Evolutionary conservation across 2,797 vertebrate genomes (phyloP), one percentile per base, ranked within the genome.

Genomic region (Hypotaenidia philippensis): DNA sequence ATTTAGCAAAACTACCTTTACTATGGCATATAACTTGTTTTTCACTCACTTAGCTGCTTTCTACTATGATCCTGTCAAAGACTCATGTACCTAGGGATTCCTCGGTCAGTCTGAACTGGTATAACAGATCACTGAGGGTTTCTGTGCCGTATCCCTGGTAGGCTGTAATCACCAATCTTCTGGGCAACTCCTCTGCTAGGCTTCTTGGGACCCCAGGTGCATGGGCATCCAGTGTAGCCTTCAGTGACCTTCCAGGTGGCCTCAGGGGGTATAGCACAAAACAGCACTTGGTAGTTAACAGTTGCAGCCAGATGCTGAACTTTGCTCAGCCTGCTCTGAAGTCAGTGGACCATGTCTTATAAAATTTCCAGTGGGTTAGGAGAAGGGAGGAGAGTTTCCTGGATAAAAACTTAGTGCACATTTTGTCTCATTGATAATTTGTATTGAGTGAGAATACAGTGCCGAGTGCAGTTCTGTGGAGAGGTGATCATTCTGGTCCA

Each of bases 291-390:
- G 32, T 45, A 61, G 12, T n/a, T 70, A 82, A 6, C 19, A 63
- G 31, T 13, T 20, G 29, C 77, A 85, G 49, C 15, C 64, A 87
- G 50, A 47, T 69, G 22, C 74, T 45, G 47, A 89, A 59, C 59
- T 29, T 65, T 66, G 66, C 14, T 76, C 18, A 66, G 34, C 20
- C 40, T 77, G 31, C 71, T 77, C 65, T 78, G 50, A 71, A 89
- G 13, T 71, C 64, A 83, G 34, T 23, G 31, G 45, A 84, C 44
- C 19, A 2, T 12, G 11, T 38, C 64, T 70, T 56, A 50, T 6
- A 79, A 82, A 69, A 82, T 90, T 87, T 60, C 56, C 45, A 27
- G 9, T 47, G 38, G 6, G 11, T 91, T 55, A 90, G 59, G 25
- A 81, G 65, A 50, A 86, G 36, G 20, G 6, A 70, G 20, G 19